A percentile compares a stretch with the other conserved stretches of the same genome.
These are phyloP conservation scores for Malaclemys terrapin DNA, from an alignment of 2,113 vertebrate species.

Conservation along the genomic window DNA sequence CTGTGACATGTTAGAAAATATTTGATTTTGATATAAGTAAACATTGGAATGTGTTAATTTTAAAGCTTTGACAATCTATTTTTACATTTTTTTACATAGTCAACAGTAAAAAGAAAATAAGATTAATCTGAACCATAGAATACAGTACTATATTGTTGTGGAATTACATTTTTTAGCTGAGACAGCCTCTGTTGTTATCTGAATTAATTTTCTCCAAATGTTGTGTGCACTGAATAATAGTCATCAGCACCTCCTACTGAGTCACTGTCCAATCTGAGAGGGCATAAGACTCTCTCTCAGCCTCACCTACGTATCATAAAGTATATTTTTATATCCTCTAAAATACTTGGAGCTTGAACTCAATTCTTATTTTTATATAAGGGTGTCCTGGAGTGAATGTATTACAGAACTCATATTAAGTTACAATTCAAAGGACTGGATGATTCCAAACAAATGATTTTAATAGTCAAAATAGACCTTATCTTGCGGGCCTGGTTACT, in stretches of 20 bases:
- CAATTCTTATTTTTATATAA: not conserved
- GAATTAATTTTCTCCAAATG: not conserved
- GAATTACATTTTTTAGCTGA: not conserved
- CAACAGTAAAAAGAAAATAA: not conserved
- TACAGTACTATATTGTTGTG: not conserved
- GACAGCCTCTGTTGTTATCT: not conserved
- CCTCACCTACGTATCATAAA: not conserved
- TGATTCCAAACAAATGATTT: not conserved
- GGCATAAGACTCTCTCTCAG: rapidly evolving
- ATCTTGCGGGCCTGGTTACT: not conserved
- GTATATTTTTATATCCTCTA: not conserved
- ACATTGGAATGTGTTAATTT: not conserved
- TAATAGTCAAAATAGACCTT: not conserved
- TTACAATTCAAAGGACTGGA: not conserved
- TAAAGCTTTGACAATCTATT: not conserved
- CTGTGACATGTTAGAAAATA: not conserved
- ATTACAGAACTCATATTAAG: not conserved
- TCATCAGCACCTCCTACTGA: rapidly evolving
- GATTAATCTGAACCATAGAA: not conserved
- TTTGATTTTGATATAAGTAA: not conserved
- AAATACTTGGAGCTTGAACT: not conserved
- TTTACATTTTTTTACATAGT: not conserved
- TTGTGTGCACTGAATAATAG: not conserved
- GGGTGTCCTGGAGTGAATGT: not conserved
- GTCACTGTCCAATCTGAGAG: not conserved